Evolutionary conservation across 2,888 invertebrate genomes (phyloP), one percentile per base, ranked within the genome.

Genomic region (Scotopteryx bipunctaria): DNA sequence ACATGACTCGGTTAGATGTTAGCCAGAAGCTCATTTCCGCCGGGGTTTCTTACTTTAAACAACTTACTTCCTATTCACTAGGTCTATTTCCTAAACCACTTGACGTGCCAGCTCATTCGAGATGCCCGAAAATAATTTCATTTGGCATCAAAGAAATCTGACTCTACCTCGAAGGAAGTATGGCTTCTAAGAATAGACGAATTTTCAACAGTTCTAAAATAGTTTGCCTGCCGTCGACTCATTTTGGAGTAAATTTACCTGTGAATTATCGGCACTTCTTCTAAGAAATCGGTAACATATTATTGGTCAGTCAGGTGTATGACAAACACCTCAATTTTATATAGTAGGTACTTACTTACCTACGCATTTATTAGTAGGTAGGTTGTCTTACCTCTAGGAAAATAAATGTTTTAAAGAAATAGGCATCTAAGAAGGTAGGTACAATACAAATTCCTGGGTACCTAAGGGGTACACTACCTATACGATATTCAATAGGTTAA

Each of bases 1-100:
- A 62, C 64, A 55, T 61, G 52, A 57, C 60, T 58, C 42, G 42
- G 14, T 31, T 29, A 47, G 47, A 51, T 54, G 29, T 38, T 36
- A 54, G 17, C 44, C 54, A 54, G 48, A 40, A 29, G 38, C 35
- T 33, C 48, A 48, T 53, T 43, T 53, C 53, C 53, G 44, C 43
- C 50, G 47, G 49, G 43, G 33, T 37, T 38, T 53, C 52, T 46
- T 43, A 53, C 38, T 47, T 52, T 43, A 47, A 47, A 53, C 53
- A 52, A 32, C 36, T 27, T n/a, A 48, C 40, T 48, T 48, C 40
- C 36, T 48, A 38, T 29, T 6, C 31, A 16, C 47, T 40, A 40
- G 14, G 0, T 25, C 41, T 53, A 21, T 40, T 40, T 44, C 54
- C 40, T 44, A 17, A 33, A 45, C 40, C 44, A 48, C 53, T 48